Evolutionary conservation across 1,140 invertebrate species (phyloP), one percentile per base, ranked within the genome.

Genomic region (Drosophila parabipectinata): DNA sequence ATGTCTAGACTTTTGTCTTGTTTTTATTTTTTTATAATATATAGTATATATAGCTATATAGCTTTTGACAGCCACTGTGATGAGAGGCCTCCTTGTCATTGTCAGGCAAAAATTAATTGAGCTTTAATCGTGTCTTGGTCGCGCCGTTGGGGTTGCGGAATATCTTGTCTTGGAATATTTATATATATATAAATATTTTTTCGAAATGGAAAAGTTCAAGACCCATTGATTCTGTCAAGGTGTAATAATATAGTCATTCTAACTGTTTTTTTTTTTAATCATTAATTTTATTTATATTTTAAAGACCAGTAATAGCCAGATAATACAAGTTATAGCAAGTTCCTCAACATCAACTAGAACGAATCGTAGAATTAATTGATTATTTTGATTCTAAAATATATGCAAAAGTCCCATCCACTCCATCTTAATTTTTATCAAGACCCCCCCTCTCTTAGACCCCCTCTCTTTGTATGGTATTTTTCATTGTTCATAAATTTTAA

Each of bases 401-500:
- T 6, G n/a, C n/a, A n/a, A 14, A 41, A 32, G 14, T 41, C 39
- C 3, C 10, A 5, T 12, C 37, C 6, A 4, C n/a, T 44, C 15
- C 37, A 39, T 72, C 47, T 60, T 53, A 50, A 58, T 71, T 58
- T 69, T 69, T 58, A 58, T 30, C 32, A 18, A 48, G 32, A 39
- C 66, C 52, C 14, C 30, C 37, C 0, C 5, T 1, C 41, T 18
- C 21, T 24, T 37, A 30, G 21, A 21, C 21, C 15, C 21, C 21
- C 21, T 28, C 15, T 68, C 55, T 57, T 69, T 68, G 66, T 68
- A 50, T 48, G 55, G 58, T 78, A 58, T 60, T 80, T 77, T 69
- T 85, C 81, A 85, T 85, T 84, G 77, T 71, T 78, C 74, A 75
- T 85, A 87, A 85, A 85, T 87, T 78, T 85, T 68, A 75, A 87